These are phyloP conservation scores for Turritopsis dohrnii DNA, from an alignment of 30 jellyfish, hydroid and myxozoan species.

Conservation along the genomic window DNA sequence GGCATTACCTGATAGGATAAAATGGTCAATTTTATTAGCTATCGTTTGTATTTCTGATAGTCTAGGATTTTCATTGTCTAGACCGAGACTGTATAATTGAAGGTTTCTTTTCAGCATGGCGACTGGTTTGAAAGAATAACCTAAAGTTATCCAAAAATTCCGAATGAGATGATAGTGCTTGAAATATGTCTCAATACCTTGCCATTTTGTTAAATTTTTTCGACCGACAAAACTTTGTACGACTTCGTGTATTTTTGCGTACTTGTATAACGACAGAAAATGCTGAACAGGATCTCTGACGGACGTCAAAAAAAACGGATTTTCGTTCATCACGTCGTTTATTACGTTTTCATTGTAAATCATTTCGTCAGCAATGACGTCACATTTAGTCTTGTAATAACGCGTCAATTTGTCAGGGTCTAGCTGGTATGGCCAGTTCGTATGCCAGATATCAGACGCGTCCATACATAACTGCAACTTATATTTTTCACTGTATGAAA, in stretches of 20 bases:
- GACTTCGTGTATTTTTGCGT: background rate
- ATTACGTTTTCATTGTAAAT: background rate
- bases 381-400: background rate
- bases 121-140: background rate
- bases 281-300: background rate
- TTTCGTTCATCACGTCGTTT: background rate
- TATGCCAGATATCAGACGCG: background rate
- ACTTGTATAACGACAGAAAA: background rate
- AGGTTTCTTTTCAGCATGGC: background rate
- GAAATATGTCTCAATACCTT: background rate
- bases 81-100: background rate
- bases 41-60: background rate
- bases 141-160: background rate
- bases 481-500: background rate
- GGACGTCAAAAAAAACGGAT: background rate
- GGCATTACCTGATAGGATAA: background rate
- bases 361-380: constrained; percentile 4
- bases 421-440: background rate
- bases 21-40: too few species aligned
- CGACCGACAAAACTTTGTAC: background rate
- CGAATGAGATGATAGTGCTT: background rate
- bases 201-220: background rate
- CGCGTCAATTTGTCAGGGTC: background rate
- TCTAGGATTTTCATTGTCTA: background rate
- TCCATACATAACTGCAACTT: background rate